Conservation (phyloP, 2,113 vertebrate species). For the Pygoscelis antarcticus region DNA sequence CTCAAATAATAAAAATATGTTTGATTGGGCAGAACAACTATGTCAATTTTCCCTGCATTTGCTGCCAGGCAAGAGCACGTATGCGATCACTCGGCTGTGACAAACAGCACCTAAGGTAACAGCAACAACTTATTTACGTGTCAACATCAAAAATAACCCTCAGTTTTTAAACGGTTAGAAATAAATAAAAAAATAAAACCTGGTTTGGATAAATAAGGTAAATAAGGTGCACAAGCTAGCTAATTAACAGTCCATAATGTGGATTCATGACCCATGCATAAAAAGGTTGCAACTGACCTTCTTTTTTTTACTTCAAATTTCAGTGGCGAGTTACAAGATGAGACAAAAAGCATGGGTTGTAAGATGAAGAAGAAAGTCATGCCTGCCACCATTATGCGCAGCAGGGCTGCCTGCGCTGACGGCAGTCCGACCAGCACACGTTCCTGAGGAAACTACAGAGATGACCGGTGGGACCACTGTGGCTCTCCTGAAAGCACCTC, state of each 20-base stretch:
- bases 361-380: neutral
- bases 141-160: neutral
- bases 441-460: neutral
- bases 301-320: neutral
- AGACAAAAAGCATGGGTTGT: neutral
- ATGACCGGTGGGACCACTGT: accelerated
- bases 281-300: neutral
- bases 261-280: neutral
- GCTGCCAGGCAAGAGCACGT: neutral
- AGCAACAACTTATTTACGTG: neutral
- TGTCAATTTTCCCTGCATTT: neutral
- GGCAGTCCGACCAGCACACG: accelerated
- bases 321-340: neutral
- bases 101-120: neutral
- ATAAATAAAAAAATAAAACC: neutral
- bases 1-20: neutral
- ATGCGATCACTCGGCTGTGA: neutral
- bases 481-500: neutral
- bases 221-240: neutral
- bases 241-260: neutral
- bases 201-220: neutral
- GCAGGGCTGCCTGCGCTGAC: neutral
- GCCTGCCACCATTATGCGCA: accelerated
- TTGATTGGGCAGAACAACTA: neutral
- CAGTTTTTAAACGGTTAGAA: neutral